These are phyloP conservation scores for Otocyon megalotis DNA, from an alignment of 2,113 vertebrate genomes.

Conservation along the genomic window DNA sequence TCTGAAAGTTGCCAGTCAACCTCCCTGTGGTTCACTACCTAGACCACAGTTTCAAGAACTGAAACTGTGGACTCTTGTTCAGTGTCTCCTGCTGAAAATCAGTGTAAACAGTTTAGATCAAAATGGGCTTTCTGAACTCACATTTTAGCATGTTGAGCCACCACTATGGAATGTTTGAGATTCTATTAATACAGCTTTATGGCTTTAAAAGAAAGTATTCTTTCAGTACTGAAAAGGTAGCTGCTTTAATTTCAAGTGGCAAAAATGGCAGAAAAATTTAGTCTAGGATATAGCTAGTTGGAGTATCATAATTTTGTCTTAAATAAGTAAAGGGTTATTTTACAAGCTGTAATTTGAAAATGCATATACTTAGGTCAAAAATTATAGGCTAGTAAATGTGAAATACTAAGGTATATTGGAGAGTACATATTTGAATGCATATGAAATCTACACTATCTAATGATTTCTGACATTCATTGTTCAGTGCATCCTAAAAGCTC, in stretches of 20 bases:
- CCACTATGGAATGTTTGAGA: slow-evolving; percentile 86
- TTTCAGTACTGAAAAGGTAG: slow-evolving; percentile 69
- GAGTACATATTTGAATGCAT: not conserved
- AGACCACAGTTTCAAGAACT: slow-evolving; percentile 78
- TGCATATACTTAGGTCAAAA: slow-evolving; percentile 78
- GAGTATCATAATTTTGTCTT: slow-evolving; percentile 72
- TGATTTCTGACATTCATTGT: slow-evolving; percentile 38
- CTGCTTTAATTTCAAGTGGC: slow-evolving; percentile 75
- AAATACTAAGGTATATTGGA: slow-evolving; percentile 46
- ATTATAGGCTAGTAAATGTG: slow-evolving; percentile 55
- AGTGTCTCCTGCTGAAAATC: slow-evolving; percentile 83
- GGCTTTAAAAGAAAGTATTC: slow-evolving; percentile 79
- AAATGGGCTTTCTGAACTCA: slow-evolving; percentile 85
- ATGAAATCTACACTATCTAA: not conserved
- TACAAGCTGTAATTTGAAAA: slow-evolving; percentile 77
- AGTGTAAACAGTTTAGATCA: slow-evolving; percentile 85
- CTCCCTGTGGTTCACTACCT: slow-evolving; percentile 82
- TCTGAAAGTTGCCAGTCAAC: slow-evolving; percentile 79
- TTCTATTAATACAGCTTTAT: slow-evolving; percentile 85
- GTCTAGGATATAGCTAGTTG: slow-evolving; percentile 65
- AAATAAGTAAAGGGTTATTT: slow-evolving; percentile 75
- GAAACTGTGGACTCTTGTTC: slow-evolving; percentile 87
- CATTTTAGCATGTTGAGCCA: slow-evolving; percentile 81
- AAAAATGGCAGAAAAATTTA: slow-evolving; percentile 77
- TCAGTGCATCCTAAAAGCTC: not conserved